Evolutionary conservation across 2,888 invertebrate species (phyloP), one percentile per base, ranked within the genome.

Genomic region (Meta bourneti): DNA sequence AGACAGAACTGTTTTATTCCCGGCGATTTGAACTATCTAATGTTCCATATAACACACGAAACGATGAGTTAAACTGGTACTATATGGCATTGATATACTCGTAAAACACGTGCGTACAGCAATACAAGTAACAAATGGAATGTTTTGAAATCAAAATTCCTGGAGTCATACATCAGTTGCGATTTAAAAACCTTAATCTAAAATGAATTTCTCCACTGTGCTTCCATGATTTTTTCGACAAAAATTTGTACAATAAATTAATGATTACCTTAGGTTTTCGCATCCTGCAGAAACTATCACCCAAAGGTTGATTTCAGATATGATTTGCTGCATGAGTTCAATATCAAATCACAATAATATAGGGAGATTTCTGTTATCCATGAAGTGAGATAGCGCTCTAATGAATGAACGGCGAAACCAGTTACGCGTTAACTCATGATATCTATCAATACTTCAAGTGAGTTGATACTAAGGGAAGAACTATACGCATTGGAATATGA

Each of bases 231-330:
- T 34, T 34, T 34, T 34, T 34, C 4, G 1, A 2, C 34, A 34
- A 34, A 34, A 34, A 34, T 34, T 1, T 34, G 34, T 34, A 34
- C 34, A 34, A 34, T 34, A 34, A 34, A 34, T 34, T 34, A 34
- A 34, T 34, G 34, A 34, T 78, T 90, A 91, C 91, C 91, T 91
- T 91, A 11, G 91, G 87, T 91, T 87, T 91, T 70, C 91, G 91
- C 91, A 91, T 91, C 72, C 79, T 87, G 87, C 19, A 82, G 82
- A 82, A 81, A 82, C 48, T 77, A 70, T 91, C 82, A 81, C 74
- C 48, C 86, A 20, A 74, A 79, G 48, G 71, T 75, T 8, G 51
- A 61, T 80, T 83, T 82, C 71, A 52, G 70, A 83, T 87, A 61
- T 83, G 20, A 78, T 72, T 13, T 61, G 78, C 69, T 78, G 91